phyloP scores from a whole-genome alignment of 2,113 vertebrate species.

The Silurus glanis region DNA sequence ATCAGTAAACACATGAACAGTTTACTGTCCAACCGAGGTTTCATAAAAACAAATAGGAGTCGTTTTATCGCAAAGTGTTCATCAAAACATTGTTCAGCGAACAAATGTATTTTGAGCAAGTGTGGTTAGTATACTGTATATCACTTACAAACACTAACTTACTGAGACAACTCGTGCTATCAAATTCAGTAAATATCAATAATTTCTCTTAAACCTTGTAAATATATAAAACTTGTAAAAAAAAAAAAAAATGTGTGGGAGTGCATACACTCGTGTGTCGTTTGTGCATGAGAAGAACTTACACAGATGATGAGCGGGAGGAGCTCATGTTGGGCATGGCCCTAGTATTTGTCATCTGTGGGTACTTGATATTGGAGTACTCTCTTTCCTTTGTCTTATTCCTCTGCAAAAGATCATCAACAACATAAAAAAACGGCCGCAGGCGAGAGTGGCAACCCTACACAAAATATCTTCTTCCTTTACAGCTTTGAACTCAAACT shows the following conservation, averaged over 20 bases:
- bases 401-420: slow-evolving; percentile 63
- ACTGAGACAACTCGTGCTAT: neutral
- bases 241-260: neutral
- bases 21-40: neutral
- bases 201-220: slow-evolving; percentile 11
- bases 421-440: neutral
- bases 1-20: neutral
- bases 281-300: slow-evolving; percentile 55
- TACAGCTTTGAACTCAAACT: slow-evolving; percentile 13
- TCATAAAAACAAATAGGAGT: neutral
- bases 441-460: neutral
- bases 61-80: neutral
- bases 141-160: slow-evolving; percentile 11
- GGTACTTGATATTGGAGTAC: slow-evolving; percentile 80
- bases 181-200: slow-evolving; percentile 15
- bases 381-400: slow-evolving; percentile 75
- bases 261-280: neutral
- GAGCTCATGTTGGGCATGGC: slow-evolving; percentile 68
- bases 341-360: slow-evolving; percentile 74
- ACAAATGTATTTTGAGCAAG: neutral
- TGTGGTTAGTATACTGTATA: neutral
- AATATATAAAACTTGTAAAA: neutral
- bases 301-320: slow-evolving; percentile 69
- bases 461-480: neutral
- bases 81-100: neutral